Percentiles rank a stretch among this genome's conserved stretches.
Conservation (phyloP, 2,797 vertebrate species). For the Salmo trutta region DNA sequence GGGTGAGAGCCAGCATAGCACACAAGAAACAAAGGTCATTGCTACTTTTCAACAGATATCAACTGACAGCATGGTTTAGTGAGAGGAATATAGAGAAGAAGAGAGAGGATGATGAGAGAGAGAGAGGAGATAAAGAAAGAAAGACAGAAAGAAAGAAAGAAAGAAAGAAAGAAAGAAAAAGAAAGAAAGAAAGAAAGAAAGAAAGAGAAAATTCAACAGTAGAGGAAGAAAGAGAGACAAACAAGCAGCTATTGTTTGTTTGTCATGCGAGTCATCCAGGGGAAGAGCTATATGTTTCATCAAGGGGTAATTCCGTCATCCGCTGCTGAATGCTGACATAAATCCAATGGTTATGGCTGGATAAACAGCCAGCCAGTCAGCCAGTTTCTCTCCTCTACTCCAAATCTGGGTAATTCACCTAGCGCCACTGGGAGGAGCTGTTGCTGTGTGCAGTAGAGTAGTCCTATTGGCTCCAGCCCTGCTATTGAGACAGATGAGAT, state of each 20-base stretch:
- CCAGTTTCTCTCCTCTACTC: slow-evolving; percentile 6
- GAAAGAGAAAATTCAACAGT: background rate
- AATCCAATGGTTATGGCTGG: slow-evolving; percentile 29
- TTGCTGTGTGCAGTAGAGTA: slow-evolving; percentile 67
- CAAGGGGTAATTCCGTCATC: slow-evolving; percentile 11
- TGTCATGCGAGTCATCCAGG: background rate
- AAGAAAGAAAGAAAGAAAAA: background rate
- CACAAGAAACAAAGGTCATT: slow-evolving; percentile 27
- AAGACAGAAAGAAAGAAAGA: too few species aligned
- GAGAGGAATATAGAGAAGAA: slow-evolving; percentile 18
- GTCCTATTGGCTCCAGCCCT: slow-evolving; percentile 38
- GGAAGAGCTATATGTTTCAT: slow-evolving; percentile 13
- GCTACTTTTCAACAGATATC: slow-evolving; percentile 52
- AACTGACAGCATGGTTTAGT: slow-evolving; percentile 34
- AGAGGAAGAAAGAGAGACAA: background rate
- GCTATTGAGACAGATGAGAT: slow-evolving; percentile 76
- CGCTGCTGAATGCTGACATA: slow-evolving; percentile 7
- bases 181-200: slow-evolving; percentile 4
- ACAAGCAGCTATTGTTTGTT: background rate
- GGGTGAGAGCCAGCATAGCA: slow-evolving; percentile 33
- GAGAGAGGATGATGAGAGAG: slow-evolving; percentile 37
- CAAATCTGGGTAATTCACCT: slow-evolving; percentile 2
- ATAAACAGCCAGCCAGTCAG: slow-evolving; percentile 22
- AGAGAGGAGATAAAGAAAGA: slow-evolving; percentile 20
- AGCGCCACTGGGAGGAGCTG: slow-evolving; percentile 75